phyloP scores from a whole-genome alignment of 2,113 vertebrate genomes.

The Bubalus kerabau region DNA sequence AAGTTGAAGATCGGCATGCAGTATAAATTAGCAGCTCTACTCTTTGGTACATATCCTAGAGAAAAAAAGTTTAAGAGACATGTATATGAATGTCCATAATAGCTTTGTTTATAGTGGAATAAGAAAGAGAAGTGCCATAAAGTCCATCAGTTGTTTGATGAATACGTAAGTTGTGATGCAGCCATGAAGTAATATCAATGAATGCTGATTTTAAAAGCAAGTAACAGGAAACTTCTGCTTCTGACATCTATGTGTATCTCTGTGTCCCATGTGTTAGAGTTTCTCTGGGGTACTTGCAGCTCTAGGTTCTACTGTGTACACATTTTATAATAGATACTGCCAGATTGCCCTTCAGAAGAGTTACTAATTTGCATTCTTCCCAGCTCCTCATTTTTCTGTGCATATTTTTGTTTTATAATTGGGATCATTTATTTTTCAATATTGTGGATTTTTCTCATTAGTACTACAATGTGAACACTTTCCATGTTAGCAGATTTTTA shows the following conservation, averaged over 20 bases:
- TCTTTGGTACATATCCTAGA: neutral
- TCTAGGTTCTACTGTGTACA: neutral
- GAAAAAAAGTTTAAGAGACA: neutral
- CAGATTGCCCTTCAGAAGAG: slow-evolving; percentile 6
- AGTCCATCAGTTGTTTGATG: neutral
- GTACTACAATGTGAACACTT: neutral
- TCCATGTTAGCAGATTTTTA: slow-evolving; percentile 23
- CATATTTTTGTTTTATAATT: slow-evolving; percentile 28
- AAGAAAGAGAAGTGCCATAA: neutral
- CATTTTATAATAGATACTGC: neutral
- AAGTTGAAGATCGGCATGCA: neutral
- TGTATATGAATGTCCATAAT: neutral
- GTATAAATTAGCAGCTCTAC: neutral
- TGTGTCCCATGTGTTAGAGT: neutral
- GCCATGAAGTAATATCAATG: neutral
- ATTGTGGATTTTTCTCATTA: neutral
- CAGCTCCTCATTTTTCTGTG: neutral
- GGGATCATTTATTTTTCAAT: neutral
- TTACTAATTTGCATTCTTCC: neutral
- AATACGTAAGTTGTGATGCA: neutral
- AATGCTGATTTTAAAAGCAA: neutral
- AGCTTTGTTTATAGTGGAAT: slow-evolving; percentile 27
- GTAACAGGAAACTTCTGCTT: slow-evolving; percentile 1
- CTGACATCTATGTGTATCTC: neutral
- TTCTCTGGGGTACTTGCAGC: neutral